Conservation (phyloP, 2,113 vertebrate species). For the Ceyx melanurus region DNA sequence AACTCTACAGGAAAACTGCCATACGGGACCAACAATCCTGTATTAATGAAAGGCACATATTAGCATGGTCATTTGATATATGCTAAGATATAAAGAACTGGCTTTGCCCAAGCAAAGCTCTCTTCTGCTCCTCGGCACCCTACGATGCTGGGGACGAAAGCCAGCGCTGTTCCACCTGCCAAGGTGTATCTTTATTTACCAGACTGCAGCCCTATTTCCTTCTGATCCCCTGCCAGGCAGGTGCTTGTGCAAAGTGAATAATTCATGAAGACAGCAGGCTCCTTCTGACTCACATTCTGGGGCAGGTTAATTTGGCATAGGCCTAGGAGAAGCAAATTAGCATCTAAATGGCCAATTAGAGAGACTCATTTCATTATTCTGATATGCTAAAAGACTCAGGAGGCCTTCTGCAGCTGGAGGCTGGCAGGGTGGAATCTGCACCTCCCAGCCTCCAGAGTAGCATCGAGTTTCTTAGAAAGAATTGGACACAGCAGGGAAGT, state of each 20-base stretch:
- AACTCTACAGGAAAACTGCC: background rate
- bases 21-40: background rate
- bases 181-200: slow-evolving; percentile 38
- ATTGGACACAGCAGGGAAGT: background rate
- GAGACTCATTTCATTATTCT: slow-evolving; percentile 7
- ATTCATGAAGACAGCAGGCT: slow-evolving; percentile 45
- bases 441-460: background rate
- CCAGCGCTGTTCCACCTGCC: background rate
- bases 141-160: background rate
- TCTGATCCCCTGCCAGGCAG: slow-evolving; percentile 55
- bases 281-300: background rate
- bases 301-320: slow-evolving; percentile 3
- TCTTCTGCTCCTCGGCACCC: background rate
- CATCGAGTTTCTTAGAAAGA: slow-evolving; percentile 39
- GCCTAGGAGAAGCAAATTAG: slow-evolving; percentile 39
- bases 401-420: background rate
- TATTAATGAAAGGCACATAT: background rate
- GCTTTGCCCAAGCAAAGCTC: background rate
- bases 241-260: slow-evolving; percentile 42
- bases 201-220: slow-evolving; percentile 29
- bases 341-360: slow-evolving; percentile 62
- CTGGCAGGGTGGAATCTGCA: background rate
- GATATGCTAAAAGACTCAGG: slow-evolving; percentile 15
- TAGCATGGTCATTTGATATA: background rate
- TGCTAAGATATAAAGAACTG: background rate